These are phyloP conservation scores for Ifrita kowaldi DNA, from an alignment of 2,113 vertebrate genomes.

Conservation along the genomic window DNA sequence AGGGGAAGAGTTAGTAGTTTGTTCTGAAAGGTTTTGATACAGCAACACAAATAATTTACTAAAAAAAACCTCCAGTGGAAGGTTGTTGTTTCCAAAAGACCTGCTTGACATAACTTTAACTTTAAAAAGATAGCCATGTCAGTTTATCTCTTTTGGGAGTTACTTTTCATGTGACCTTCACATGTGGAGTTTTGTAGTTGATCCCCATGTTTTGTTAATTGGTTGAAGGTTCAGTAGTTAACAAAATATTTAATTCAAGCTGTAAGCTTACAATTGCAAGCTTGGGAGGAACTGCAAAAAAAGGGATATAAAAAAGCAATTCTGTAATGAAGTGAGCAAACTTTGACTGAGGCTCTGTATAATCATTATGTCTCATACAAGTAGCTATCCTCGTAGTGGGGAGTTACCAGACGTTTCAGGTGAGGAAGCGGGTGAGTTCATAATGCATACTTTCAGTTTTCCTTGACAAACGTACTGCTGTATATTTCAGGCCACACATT, in stretches of 20 bases:
- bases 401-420: not conserved
- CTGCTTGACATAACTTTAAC: not conserved
- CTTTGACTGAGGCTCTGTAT: not conserved
- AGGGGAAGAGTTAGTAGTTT: not conserved
- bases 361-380: not conserved
- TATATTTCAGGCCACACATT: constrained; percentile 70
- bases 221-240: not conserved
- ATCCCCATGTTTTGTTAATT: not conserved
- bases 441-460: not conserved
- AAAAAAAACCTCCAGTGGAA: not conserved
- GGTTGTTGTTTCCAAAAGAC: not conserved
- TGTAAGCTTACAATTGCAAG: not conserved
- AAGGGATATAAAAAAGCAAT: not conserved
- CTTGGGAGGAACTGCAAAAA: not conserved
- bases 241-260: not conserved
- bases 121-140: not conserved
- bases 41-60: not conserved
- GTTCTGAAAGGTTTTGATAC: not conserved
- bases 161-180: not conserved
- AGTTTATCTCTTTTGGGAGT: not conserved
- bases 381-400: not conserved
- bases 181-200: not conserved
- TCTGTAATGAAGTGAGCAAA: not conserved
- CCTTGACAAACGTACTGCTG: not conserved
- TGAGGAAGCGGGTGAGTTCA: not conserved